Percentiles rank a stretch among this genome's conserved stretches.
Evolutionary conservation across 2,888 invertebrate genomes (phyloP).

Genomic region (Acronicta psi): DNA sequence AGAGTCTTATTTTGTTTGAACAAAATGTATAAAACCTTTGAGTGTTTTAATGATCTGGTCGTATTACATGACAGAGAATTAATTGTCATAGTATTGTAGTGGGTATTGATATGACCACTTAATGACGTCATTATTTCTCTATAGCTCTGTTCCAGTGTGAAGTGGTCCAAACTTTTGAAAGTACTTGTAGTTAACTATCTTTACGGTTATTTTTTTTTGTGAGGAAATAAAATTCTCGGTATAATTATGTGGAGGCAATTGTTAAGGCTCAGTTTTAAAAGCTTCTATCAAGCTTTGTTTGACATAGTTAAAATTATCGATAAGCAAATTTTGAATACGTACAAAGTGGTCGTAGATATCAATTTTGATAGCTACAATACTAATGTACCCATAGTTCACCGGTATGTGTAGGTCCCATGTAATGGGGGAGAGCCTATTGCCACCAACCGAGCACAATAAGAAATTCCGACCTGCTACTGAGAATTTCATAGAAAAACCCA

Average conservation of each 20-base stretch:
- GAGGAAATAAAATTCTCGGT: neutral
- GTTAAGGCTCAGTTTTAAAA: conserved; percentile 12
- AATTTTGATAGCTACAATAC: too few species aligned
- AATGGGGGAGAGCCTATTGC: too few species aligned
- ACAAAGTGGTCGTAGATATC: too few species aligned
- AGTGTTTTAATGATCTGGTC: conserved; percentile 8
- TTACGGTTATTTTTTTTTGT: conserved; percentile 22
- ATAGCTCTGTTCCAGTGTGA: conserved; percentile 20
- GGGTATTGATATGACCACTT: conserved; percentile 33
- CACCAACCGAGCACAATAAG: too few species aligned
- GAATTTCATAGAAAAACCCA: too few species aligned
- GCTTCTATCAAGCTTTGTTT: too few species aligned
- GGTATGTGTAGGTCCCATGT: too few species aligned
- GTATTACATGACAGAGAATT: conserved; percentile 58
- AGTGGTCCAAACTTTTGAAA: conserved; percentile 23
- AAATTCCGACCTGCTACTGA: too few species aligned
- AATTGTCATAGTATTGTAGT: conserved; percentile 51
- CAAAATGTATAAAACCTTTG: conserved; percentile 10
- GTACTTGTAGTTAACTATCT: conserved; percentile 27
- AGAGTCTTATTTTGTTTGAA: conserved; percentile 28
- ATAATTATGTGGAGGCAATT: conserved; percentile 23
- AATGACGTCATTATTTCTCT: conserved; percentile 51
- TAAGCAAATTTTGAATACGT: too few species aligned
- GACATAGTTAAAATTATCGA: too few species aligned
- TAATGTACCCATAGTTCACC: too few species aligned